phyloP scores from a whole-genome alignment of 2,888 invertebrate genomes.

The Acleris sparsana region DNA sequence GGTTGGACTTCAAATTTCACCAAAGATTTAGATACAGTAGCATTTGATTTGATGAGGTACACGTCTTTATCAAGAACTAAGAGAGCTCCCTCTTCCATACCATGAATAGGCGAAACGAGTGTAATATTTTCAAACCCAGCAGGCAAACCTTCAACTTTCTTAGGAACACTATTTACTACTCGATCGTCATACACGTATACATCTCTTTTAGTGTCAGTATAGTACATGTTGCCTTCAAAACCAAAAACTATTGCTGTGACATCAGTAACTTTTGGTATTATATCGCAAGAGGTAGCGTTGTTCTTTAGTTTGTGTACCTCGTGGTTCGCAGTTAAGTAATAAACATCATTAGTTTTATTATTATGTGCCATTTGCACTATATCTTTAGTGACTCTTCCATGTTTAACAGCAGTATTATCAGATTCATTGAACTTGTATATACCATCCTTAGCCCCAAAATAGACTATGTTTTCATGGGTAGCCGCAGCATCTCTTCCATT shows the following conservation, averaged over 20 bases:
- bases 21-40: background rate
- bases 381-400: constrained; percentile 17
- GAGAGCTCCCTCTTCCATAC: constrained; percentile 2
- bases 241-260: constrained; percentile 15
- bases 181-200: constrained; percentile 1
- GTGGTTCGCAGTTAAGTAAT: constrained; percentile 20
- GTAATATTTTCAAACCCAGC: background rate
- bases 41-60: constrained; percentile 2
- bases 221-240: constrained; percentile 21
- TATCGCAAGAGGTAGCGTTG: constrained; percentile 10
- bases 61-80: constrained; percentile 1
- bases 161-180: background rate
- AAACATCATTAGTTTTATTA: constrained; percentile 20
- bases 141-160: constrained; percentile 22
- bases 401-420: constrained; percentile 16
- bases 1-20: background rate
- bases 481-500: constrained; percentile 23
- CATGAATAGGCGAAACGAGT: constrained; percentile 1
- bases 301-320: constrained; percentile 18
- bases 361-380: constrained; percentile 19
- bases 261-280: constrained; percentile 4
- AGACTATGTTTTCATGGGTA: constrained; percentile 14
- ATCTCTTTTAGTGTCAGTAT: constrained; percentile 15
- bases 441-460: constrained; percentile 21
- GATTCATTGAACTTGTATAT: constrained; percentile 21